These are phyloP conservation scores for Drosophila orosa DNA, from an alignment of 1,140 invertebrate species.

Conservation along the genomic window DNA sequence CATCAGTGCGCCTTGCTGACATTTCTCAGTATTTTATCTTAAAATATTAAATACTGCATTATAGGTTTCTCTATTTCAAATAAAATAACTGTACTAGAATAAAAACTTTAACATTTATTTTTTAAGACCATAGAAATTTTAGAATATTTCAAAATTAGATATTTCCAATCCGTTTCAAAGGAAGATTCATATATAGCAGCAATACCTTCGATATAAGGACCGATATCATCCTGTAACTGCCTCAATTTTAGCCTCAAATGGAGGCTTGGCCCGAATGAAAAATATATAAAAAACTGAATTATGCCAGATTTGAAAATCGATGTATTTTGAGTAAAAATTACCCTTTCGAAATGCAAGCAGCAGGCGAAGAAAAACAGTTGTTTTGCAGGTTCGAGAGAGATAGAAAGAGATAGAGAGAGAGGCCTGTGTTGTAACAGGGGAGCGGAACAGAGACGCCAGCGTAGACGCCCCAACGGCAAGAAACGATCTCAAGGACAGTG, in stretches of 20 bases:
- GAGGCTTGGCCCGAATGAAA: slow-evolving; percentile 3
- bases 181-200: no score
- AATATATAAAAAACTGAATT: slow-evolving; percentile 4
- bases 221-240: not conserved
- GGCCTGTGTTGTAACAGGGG: slow-evolving; percentile 38
- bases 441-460: slow-evolving; percentile 11
- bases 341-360: not conserved
- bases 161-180: no score
- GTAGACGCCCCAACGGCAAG: slow-evolving; percentile 30
- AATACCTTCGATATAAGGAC: not conserved
- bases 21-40: no score
- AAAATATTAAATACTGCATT: no score
- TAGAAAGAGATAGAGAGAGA: not conserved
- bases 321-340: slow-evolving; percentile 10
- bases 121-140: no score
- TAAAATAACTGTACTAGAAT: no score
- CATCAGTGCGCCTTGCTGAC: no score
- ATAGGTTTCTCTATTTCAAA: no score
- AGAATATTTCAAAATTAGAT: no score
- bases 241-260: not conserved
- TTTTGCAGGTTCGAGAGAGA: not conserved
- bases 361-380: slow-evolving; percentile 27
- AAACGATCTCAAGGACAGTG: slow-evolving; percentile 68
- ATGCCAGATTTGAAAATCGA: slow-evolving; percentile 16
- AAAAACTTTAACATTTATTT: no score